Evolutionary conservation across 2,113 vertebrate genomes (phyloP).

Genomic region (Ramphastos sulfuratus): DNA sequence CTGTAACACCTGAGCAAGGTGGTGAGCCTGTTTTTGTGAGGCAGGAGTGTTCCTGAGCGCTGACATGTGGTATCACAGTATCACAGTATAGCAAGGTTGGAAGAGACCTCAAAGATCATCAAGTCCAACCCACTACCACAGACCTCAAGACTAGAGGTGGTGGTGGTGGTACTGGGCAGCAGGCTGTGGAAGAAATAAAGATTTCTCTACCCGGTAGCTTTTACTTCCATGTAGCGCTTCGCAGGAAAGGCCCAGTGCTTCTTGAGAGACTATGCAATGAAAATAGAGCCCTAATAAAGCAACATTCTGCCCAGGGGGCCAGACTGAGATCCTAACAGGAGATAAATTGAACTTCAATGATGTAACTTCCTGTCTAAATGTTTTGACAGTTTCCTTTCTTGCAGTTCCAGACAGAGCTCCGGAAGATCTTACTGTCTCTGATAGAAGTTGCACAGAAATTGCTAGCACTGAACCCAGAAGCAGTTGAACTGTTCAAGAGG

Average conservation of each 20-base stretch:
- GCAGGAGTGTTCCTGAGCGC: background rate
- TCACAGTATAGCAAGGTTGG: too few species aligned
- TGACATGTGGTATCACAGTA: too few species aligned
- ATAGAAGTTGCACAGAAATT: conserved; percentile 98
- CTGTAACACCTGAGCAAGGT: background rate
- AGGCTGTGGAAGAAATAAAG: background rate
- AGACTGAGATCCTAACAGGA: background rate
- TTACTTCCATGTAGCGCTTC: background rate
- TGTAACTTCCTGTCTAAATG: conserved; percentile 23
- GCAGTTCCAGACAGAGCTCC: conserved; percentile 97
- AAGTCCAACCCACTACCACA: too few species aligned
- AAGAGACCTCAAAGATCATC: too few species aligned
- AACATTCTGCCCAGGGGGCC: background rate
- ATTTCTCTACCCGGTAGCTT: background rate
- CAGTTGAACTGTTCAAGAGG: conserved; percentile 97
- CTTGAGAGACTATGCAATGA: background rate
- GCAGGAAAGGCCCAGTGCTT: background rate
- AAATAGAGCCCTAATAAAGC: background rate
- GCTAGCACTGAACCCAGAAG: conserved; percentile 94
- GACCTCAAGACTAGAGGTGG: too few species aligned
- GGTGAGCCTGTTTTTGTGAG: background rate
- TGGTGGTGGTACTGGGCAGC: background rate
- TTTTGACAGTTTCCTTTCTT: conserved; percentile 55
- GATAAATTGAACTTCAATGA: background rate
- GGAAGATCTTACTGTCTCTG: conserved; percentile 95